Percentiles rank a stretch among this genome's conserved stretches.
These are phyloP conservation scores for Cybosia mesomella DNA, from an alignment of 2,888 invertebrate genomes.

Conservation along the genomic window DNA sequence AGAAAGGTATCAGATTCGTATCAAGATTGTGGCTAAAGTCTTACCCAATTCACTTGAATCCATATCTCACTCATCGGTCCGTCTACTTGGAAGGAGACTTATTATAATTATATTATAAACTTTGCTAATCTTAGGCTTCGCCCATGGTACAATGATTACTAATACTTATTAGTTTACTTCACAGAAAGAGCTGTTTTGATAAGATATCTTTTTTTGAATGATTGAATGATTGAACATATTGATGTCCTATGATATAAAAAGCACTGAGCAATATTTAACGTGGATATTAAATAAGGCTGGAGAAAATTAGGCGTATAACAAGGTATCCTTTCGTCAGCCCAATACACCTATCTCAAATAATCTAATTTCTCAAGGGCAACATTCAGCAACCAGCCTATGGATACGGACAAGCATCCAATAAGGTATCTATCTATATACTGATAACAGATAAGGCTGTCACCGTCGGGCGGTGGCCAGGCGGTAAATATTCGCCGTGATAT, in stretches of 20 bases:
- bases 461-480: constrained; percentile 76
- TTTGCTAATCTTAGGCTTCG: no score
- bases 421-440: constrained; percentile 79
- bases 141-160: no score
- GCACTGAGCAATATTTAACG: background rate
- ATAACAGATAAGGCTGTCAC: constrained; percentile 85
- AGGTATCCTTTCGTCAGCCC: background rate
- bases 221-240: background rate
- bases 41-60: no score
- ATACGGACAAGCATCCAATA: constrained; percentile 68
- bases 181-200: no score
- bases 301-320: background rate
- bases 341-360: background rate
- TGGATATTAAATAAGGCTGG: background rate
- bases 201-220: no score
- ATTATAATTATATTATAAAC: no score
- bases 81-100: no score
- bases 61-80: no score
- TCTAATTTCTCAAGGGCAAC: constrained; percentile 58
- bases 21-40: no score
- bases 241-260: background rate
- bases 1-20: no score
- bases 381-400: constrained; percentile 62
- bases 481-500: constrained; percentile 80
- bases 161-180: no score